Evolutionary conservation across 1,140 invertebrate genomes (phyloP), one percentile per base, ranked within the genome.

Genomic region (Anagrus nilaparvatae): DNA sequence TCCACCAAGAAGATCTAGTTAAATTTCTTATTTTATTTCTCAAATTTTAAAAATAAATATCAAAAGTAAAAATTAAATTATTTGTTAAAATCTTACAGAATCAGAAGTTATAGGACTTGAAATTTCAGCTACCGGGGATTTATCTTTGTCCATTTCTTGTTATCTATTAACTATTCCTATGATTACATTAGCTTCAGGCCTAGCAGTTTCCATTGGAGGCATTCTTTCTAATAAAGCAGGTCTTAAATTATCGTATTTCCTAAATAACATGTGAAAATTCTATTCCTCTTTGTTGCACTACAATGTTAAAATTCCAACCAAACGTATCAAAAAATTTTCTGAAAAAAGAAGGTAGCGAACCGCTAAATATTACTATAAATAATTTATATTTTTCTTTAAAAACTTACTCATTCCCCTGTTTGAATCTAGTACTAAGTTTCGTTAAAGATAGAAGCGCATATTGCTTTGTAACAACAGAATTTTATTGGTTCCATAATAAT

Each of bases 231-330:
- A 70, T 20, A 99, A 67, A 16, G 85, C 81, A 3, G 79, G 74
- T 47, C 87, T 74, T 50, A 92, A 63, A 59, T 91, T 78, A 56
- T 88, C 82, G 61, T 92, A 84, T 57, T 81, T 84, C 47, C 81
- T 79, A 63, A 97, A 96, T 12, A 98, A 71, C n/a, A 63, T 90
- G 84, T 9, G 87, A 84, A 61, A 95, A 92, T 60, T 98, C 95
- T 5, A 96, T 88, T 27, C 93, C 91, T 65, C 95, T 72, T 62
- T 99, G 95, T 65, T 98, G 95, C 43, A 98, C 65, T 68, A 98
- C 95, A 52, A 97, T 85, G 63, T 97, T 85, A 33, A 97, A 76
- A 70, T 93, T 90, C 48, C 84, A 87, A 29, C 90, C 89, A 67
- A 96, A 96, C 5, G 82, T 79, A 56, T 84, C 86, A 35, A 97